Percentiles rank a stretch among this genome's conserved stretches.
phyloP scores from a whole-genome alignment of 1,140 invertebrate species.

The Halesus radiatus region DNA sequence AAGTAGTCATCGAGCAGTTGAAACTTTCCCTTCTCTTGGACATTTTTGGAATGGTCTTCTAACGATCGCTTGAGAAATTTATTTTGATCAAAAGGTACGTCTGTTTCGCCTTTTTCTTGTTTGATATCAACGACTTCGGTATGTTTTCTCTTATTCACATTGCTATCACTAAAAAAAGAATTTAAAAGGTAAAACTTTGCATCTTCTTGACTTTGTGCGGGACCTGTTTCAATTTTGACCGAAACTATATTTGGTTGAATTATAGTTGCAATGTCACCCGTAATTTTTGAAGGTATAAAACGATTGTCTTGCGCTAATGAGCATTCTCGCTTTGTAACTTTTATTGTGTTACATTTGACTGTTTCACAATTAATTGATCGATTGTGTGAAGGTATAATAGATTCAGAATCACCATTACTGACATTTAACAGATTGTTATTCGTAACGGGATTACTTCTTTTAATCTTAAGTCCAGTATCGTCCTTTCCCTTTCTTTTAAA shows the following conservation, averaged over 20 bases:
- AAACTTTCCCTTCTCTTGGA: conserved; percentile 14
- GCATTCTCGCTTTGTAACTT: no score
- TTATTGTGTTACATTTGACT: no score
- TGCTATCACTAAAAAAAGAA: conserved; percentile 13
- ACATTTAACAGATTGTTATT: no score
- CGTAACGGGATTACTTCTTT: conserved; percentile 9
- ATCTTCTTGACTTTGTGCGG: not conserved
- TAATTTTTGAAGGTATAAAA: not conserved
- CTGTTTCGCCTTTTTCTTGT: not conserved
- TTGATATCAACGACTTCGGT: not conserved
- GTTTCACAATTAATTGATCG: no score
- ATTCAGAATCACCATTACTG: no score
- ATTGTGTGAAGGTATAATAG: no score
- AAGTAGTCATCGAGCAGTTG: conserved; percentile 22
- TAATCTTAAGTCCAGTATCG: conserved; percentile 31
- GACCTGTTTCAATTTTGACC: not conserved
- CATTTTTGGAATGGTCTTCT: conserved; percentile 24
- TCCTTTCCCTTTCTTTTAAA: conserved; percentile 33
- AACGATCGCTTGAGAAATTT: not conserved
- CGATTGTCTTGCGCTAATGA: no score
- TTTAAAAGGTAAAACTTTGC: conserved; percentile 14
- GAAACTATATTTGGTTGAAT: not conserved
- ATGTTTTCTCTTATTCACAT: not conserved
- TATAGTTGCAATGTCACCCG: not conserved
- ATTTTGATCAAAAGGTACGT: not conserved